A percentile compares a stretch with the other conserved stretches of the same genome.
phyloP scores from a whole-genome alignment of 2,113 vertebrate species.

The Triplophysa rosa region DNA sequence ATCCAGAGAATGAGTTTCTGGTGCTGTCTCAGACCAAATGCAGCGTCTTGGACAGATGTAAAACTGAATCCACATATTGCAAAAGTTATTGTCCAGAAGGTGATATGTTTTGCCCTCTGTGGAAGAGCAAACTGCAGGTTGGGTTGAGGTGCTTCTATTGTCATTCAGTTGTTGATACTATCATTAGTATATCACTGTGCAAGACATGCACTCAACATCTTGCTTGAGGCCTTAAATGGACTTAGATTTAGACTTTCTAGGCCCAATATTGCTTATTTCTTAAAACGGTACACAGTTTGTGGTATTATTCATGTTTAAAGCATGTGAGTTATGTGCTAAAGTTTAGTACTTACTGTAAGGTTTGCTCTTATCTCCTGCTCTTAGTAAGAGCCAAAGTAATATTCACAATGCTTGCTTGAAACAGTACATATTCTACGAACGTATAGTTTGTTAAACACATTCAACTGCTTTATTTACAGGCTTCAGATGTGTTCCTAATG shows the following conservation, averaged over 20 bases:
- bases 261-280: no score
- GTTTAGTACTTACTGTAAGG: no score
- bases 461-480: background rate
- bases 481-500: background rate
- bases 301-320: no score
- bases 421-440: background rate
- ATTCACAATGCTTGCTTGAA: background rate
- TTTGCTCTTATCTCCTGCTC: no score
- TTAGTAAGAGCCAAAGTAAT: background rate
- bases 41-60: slow-evolving; percentile 6
- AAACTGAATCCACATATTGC: slow-evolving; percentile 6
- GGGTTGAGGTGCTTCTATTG: background rate
- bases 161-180: background rate
- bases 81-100: slow-evolving; percentile 4
- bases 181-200: background rate
- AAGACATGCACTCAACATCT: background rate
- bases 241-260: no score
- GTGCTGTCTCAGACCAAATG: background rate
- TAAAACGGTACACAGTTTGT: no score
- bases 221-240: background rate
- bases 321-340: no score
- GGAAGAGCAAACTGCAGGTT: slow-evolving; percentile 8
- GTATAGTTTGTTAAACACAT: background rate
- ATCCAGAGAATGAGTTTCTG: background rate
- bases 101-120: background rate